Evolutionary conservation across 1,140 invertebrate genomes (phyloP).

Genomic region (Octopus sinensis): DNA sequence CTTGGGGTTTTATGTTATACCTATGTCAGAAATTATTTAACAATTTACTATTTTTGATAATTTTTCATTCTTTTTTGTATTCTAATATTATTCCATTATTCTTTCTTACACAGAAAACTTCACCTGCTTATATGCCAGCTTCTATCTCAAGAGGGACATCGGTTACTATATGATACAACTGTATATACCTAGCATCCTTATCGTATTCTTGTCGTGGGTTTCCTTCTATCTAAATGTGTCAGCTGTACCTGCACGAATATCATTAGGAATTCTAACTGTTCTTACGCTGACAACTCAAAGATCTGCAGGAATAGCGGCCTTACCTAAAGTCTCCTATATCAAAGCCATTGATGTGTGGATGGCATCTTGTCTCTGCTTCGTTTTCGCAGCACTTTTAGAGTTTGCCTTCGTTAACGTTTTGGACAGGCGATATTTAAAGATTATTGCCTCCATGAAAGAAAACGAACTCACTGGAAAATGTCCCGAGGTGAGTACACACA

Average conservation of each 20-base stretch:
- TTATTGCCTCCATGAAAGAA: not conserved
- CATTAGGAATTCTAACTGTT: conserved; percentile 60
- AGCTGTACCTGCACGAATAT: conserved; percentile 63
- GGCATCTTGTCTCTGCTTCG: conserved; percentile 36
- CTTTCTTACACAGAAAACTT: conserved; percentile 30
- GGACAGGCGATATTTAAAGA: conserved; percentile 19
- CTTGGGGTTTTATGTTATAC: no score
- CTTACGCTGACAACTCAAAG: conserved; percentile 43
- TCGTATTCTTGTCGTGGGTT: conserved; percentile 92
- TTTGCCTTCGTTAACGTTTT: conserved; percentile 37
- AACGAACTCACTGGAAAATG: not conserved
- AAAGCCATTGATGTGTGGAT: conserved; percentile 43
- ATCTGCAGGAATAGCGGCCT: conserved; percentile 30
- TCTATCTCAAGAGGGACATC: conserved; percentile 83
- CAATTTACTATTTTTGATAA: no score
- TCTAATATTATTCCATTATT: not conserved
- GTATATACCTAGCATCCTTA: conserved; percentile 88
- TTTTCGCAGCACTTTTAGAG: conserved; percentile 33
- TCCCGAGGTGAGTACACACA: not conserved
- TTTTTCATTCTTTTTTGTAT: no score
- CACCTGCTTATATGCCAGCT: conserved; percentile 69
- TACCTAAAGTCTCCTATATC: conserved; percentile 51
- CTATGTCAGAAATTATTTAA: no score
- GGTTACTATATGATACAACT: conserved; percentile 91
- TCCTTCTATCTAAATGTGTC: conserved; percentile 65